phyloP scores from a whole-genome alignment of 2,797 vertebrate genomes.

The Molossus alvarezi region DNA sequence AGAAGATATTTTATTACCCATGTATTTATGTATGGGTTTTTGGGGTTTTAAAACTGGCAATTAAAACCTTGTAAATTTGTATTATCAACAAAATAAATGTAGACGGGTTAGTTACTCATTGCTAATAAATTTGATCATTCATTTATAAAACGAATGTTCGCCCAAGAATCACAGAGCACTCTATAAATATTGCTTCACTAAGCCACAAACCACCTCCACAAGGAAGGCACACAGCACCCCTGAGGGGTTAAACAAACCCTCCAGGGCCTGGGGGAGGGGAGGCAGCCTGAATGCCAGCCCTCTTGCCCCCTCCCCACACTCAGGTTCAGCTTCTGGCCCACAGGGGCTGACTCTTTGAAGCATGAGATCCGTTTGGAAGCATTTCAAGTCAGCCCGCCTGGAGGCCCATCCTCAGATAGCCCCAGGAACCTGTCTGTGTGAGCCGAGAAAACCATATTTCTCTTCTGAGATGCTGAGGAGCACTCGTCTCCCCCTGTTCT shows the following conservation, averaged over 20 bases:
- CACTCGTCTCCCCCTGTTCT: not conserved
- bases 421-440: constrained; percentile 72
- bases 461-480: constrained; percentile 2
- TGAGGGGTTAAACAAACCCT: constrained; percentile 86
- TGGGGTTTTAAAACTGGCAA: constrained; percentile 86
- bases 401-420: constrained; percentile 68
- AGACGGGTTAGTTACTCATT: constrained; percentile 86
- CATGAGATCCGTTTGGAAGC: constrained; percentile 75
- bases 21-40: constrained; percentile 87
- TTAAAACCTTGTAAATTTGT: constrained; percentile 88
- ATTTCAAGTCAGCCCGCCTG: constrained; percentile 74
- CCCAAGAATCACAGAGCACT: constrained; percentile 87
- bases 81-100: constrained; percentile 89
- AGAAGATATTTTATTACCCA: constrained; percentile 87
- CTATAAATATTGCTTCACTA: constrained; percentile 86
- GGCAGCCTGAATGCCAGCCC: constrained; percentile 38
- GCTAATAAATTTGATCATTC: constrained; percentile 89
- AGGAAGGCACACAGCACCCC: constrained; percentile 85
- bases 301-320: constrained; percentile 28
- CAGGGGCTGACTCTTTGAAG: constrained; percentile 65
- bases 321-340: constrained; percentile 53
- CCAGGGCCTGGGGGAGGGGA: constrained; percentile 5
- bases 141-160: constrained; percentile 84
- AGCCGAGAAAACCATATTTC: constrained; percentile 74
- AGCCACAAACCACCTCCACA: constrained; percentile 84